These are phyloP conservation scores for Drosophila yakuba DNA, from an alignment of 1,140 invertebrate species.

Conservation along the genomic window DNA sequence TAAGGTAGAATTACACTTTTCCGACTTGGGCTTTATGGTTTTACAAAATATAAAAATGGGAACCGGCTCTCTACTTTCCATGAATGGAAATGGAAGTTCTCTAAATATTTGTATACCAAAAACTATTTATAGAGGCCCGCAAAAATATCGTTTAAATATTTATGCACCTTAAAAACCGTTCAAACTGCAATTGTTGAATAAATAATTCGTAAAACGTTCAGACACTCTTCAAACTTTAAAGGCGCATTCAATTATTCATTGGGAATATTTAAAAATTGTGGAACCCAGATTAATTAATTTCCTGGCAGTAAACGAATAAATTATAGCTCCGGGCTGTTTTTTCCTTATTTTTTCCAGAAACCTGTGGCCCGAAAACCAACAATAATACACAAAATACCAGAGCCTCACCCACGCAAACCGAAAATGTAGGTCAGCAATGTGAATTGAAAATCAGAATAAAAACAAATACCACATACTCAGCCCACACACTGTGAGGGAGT, in stretches of 20 bases:
- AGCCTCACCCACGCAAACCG: conserved; percentile 40
- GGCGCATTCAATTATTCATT: conserved; percentile 29
- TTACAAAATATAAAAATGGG: not conserved
- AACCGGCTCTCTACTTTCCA: not conserved
- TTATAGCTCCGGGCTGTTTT: conserved; percentile 56
- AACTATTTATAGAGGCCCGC: not conserved
- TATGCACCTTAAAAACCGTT: not conserved
- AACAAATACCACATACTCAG: conserved; percentile 43
- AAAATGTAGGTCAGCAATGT: conserved; percentile 75
- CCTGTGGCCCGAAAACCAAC: conserved; percentile 29
- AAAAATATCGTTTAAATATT: not conserved
- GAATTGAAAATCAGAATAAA: conserved; percentile 71
- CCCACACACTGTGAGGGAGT: conserved; percentile 4
- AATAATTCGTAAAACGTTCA: conserved; percentile 31
- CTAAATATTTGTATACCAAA: not conserved
- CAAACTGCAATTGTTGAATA: conserved; percentile 7
- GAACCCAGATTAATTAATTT: conserved; percentile 59
- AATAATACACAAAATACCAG: conserved; percentile 4
- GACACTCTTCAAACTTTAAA: conserved; percentile 14
- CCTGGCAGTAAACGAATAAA: conserved; percentile 45
- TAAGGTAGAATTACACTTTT: not conserved
- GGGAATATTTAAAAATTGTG: conserved; percentile 31
- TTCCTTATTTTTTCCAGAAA: conserved; percentile 34
- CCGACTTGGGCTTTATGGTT: not conserved
- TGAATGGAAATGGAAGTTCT: too few relatives aligned